Conservation (phyloP, 1,140 invertebrate genomes). For the Prorops nasuta region DNA sequence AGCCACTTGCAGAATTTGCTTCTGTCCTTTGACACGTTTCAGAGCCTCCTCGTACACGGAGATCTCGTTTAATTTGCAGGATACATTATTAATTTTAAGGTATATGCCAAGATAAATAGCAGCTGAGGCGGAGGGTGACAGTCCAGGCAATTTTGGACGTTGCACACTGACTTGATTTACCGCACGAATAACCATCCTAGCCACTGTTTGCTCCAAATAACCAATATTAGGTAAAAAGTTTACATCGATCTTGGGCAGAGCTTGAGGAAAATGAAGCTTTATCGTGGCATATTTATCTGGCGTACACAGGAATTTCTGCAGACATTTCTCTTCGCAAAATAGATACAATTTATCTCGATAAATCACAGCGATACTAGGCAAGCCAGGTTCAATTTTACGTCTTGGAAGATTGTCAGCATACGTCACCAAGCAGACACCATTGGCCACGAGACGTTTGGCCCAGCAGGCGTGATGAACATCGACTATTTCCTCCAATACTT, state of each 20-base stretch:
- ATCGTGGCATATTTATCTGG: slow-evolving; percentile 51
- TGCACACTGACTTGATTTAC: slow-evolving; percentile 51
- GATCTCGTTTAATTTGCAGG: slow-evolving; percentile 23
- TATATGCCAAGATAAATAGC: slow-evolving; percentile 56
- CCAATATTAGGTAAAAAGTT: slow-evolving; percentile 57
- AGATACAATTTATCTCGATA: slow-evolving; percentile 56
- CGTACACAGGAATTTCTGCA: slow-evolving; percentile 52
- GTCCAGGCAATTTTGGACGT: slow-evolving; percentile 60
- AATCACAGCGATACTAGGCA: slow-evolving; percentile 40
- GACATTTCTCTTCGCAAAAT: slow-evolving; percentile 56
- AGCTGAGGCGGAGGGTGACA: slow-evolving; percentile 51
- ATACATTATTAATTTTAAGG: slow-evolving; percentile 57
- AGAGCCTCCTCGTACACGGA: slow-evolving; percentile 44
- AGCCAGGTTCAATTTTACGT: slow-evolving; percentile 50
- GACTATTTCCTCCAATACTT: slow-evolving; percentile 43
- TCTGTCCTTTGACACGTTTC: slow-evolving; percentile 44
- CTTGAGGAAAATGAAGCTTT: slow-evolving; percentile 43
- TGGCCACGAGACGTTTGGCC: slow-evolving; percentile 44
- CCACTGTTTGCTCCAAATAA: slow-evolving; percentile 61
- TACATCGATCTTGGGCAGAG: slow-evolving; percentile 46
- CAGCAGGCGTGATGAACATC: slow-evolving; percentile 26
- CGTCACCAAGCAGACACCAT: slow-evolving; percentile 61
- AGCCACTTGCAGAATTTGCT: slow-evolving; percentile 37
- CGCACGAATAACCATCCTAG: slow-evolving; percentile 53
- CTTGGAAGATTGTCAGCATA: slow-evolving; percentile 56